Evolutionary conservation across 2,797 vertebrate species (phyloP).

Genomic region (Trachops cirrhosus): DNA sequence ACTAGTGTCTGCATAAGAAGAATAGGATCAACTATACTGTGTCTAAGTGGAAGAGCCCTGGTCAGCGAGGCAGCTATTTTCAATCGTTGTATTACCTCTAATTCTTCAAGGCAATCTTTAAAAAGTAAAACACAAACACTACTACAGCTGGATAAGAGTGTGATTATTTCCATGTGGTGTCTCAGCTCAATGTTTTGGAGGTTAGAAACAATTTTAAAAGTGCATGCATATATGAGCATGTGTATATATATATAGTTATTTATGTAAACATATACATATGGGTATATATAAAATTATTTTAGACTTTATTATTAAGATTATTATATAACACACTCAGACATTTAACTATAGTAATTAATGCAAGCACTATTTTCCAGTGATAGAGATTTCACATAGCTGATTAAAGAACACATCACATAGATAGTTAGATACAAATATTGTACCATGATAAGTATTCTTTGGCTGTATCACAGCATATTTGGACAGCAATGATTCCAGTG

Average conservation of each 20-base stretch:
- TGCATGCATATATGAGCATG: fast-evolving
- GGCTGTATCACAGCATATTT: not conserved
- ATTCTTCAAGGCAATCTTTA: constrained; percentile 15
- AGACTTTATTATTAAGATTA: not conserved
- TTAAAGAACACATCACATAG: not conserved
- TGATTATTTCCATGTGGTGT: not conserved
- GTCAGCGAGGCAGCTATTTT: constrained; percentile 10
- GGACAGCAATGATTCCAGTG: not conserved
- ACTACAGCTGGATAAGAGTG: not conserved
- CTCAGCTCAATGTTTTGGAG: not conserved
- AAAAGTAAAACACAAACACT: not conserved
- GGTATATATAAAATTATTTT: not conserved
- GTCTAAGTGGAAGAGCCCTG: not conserved
- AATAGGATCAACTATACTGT: not conserved
- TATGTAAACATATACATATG: not conserved
- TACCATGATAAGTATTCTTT: not conserved
- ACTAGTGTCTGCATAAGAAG: not conserved
- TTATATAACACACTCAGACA: not conserved
- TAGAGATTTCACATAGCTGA: not conserved
- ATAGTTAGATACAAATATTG: not conserved
- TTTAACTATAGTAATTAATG: not conserved
- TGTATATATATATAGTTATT: not conserved
- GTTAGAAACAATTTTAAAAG: not conserved
- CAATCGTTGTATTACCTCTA: constrained; percentile 7
- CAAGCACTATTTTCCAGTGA: not conserved